phyloP scores from a whole-genome alignment of 2,888 invertebrate species.

The Aporophyla lueneburgensis region DNA sequence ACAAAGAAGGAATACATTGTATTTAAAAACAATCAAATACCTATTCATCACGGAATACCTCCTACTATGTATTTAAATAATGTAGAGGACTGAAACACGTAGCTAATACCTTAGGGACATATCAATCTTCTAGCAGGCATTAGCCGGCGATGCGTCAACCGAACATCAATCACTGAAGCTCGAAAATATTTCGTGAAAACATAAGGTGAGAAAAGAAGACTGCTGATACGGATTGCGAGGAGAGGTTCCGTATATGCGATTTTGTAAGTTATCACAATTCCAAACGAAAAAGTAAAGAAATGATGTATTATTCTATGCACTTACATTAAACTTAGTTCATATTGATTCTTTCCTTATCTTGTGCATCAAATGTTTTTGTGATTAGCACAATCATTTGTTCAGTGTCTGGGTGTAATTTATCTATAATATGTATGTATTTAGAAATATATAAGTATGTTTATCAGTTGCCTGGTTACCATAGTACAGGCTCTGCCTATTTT shows the following conservation, averaged over 20 bases:
- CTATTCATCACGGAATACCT: conserved; percentile 66
- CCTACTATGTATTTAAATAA: conserved; percentile 68
- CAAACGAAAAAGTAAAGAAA: no score
- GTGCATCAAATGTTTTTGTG: no score
- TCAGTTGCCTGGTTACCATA: no score
- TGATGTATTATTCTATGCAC: neutral
- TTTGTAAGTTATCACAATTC: neutral
- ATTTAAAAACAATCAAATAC: conserved; percentile 62
- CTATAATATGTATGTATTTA: no score
- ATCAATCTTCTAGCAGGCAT: conserved; percentile 84
- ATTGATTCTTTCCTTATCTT: neutral
- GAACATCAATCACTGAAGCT: conserved; percentile 85
- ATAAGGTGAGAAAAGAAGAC: conserved; percentile 74
- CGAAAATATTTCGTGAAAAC: conserved; percentile 79
- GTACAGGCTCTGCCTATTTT: no score
- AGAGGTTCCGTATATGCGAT: conserved; percentile 51
- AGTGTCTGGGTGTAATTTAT: no score
- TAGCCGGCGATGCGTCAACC: conserved; percentile 82
- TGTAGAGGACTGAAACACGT: conserved; percentile 71
- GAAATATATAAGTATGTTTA: no score
- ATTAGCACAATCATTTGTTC: no score
- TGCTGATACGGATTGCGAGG: conserved; percentile 15
- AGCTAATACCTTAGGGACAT: conserved; percentile 73
- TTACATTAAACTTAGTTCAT: neutral
- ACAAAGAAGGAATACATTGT: conserved; percentile 18